These are phyloP conservation scores for Cydia splendana DNA, from an alignment of 1,140 invertebrate genomes.

Conservation along the genomic window DNA sequence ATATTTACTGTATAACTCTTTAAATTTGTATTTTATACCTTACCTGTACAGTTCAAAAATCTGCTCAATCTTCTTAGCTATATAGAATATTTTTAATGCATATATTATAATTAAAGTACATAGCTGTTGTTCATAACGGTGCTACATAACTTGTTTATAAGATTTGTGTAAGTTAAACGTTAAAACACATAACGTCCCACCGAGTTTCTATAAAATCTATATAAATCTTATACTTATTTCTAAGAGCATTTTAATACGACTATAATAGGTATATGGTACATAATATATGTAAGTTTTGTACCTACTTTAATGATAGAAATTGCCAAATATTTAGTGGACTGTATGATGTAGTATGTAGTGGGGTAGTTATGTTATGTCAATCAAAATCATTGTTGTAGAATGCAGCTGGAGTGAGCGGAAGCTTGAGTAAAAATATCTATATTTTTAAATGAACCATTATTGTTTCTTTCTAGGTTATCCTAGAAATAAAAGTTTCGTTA, in stretches of 20 bases:
- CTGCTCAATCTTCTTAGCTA: slow-evolving; percentile 42
- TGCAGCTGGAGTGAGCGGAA: background rate
- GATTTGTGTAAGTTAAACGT: slow-evolving; percentile 21
- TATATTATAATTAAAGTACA: slow-evolving; percentile 26
- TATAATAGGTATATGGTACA: background rate
- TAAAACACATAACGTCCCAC: slow-evolving; percentile 18
- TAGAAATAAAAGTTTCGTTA: no score
- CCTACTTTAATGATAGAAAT: slow-evolving; percentile 16
- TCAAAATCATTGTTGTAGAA: background rate
- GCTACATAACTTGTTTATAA: slow-evolving; percentile 25
- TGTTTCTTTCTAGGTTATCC: background rate
- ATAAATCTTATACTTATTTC: background rate
- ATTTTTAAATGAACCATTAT: no score
- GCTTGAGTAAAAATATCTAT: background rate
- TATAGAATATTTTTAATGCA: slow-evolving; percentile 25
- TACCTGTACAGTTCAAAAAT: slow-evolving; percentile 35
- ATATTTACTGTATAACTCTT: background rate
- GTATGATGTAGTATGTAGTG: background rate
- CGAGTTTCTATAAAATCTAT: slow-evolving; percentile 18
- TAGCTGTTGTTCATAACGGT: slow-evolving; percentile 24
- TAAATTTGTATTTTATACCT: slow-evolving; percentile 24
- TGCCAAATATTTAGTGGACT: slow-evolving; percentile 32
- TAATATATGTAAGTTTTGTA: slow-evolving; percentile 23
- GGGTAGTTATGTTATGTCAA: background rate
- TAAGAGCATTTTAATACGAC: slow-evolving; percentile 8